These are phyloP conservation scores for Scaptomyza pallida DNA, from an alignment of 1,140 invertebrate genomes.

Conservation along the genomic window DNA sequence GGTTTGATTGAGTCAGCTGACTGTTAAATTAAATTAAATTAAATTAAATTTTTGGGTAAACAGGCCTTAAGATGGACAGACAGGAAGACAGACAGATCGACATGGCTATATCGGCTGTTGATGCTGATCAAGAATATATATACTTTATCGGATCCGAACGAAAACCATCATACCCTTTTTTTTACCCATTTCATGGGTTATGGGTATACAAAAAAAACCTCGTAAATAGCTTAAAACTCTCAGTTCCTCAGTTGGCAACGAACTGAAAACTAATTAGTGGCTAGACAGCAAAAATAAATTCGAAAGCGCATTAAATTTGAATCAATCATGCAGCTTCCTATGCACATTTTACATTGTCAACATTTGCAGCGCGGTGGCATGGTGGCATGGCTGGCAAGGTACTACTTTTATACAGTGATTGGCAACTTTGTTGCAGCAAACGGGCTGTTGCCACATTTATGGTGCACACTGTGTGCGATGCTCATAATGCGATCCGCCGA, in stretches of 20 bases:
- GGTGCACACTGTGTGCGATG: conserved; percentile 41
- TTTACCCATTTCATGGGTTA: too few relatives aligned
- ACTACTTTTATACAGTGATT: conserved; percentile 28
- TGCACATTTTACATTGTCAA: conserved; percentile 25
- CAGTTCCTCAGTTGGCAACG: conserved; percentile 58
- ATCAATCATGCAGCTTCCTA: conserved; percentile 65
- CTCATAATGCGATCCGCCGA: conserved; percentile 52
- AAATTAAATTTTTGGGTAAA: too few relatives aligned
- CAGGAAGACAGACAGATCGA: too few relatives aligned
- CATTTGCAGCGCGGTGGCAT: conserved; percentile 35
- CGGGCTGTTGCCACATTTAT: background rate
- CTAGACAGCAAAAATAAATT: conserved; percentile 41
- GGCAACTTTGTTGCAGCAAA: conserved; percentile 32
- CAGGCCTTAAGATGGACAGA: too few relatives aligned
- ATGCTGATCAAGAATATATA: too few relatives aligned
- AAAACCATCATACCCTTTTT: too few relatives aligned
- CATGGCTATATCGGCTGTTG: too few relatives aligned
- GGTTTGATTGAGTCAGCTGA: too few relatives aligned
- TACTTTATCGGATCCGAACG: too few relatives aligned
- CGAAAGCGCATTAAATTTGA: conserved; percentile 70
- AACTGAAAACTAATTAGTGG: conserved; percentile 68
- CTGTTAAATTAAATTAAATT: too few relatives aligned
- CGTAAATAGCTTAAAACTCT: conserved; percentile 33
- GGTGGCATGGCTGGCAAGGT: too few relatives aligned
- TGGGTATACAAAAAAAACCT: too few relatives aligned